Evolutionary conservation across 1,140 invertebrate genomes (phyloP), one percentile per base, ranked within the genome.

Genomic region (Globodera ellingtonae): DNA sequence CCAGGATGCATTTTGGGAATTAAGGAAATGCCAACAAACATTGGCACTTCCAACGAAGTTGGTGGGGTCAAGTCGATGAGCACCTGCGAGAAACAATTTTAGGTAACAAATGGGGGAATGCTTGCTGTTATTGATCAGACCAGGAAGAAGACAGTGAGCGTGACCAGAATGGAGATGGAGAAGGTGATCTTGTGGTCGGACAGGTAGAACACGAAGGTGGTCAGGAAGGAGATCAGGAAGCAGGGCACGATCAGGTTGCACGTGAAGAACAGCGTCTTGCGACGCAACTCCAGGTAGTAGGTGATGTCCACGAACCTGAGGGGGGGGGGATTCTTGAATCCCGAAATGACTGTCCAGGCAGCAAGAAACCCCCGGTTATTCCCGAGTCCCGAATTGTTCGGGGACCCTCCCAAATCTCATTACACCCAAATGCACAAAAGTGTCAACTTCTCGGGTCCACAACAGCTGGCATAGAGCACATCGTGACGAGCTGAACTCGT

Each of bases 81-180:
- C 89, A 99, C 86, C 88, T 88, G 15, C 7, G 72, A 35, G 44
- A 47, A 13, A n/a, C 13, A 52, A 83, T 13, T 78, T 81, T 8
- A 46, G 47, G 48, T 13, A 66, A 83, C 2, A 50, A 77, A 62
- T 21, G 35, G 4, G 47, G 4, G 44, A 46, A 13, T 15, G n/a
- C 6, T 15, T 10, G 82, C 6, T 80, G 15, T 15, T 10, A 82
- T 44, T 80, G 48, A 62, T 73, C 84, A 80, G 18, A 89, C 92
- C 71, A 99, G 92, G 92, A 99, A 99, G 92, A 99, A 99, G 92
- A 99, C 97, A 91, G 97, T 97, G 85, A 99, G 94, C 91, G 96
- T 98, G 91, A 99, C 96, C 83, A 99, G 93, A 91, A 99, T 99
- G 66, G 96, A 98, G 90, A 99, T 99, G 78, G 96, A 98, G 82